phyloP scores from a whole-genome alignment of 1,140 invertebrate species.

The Meloidogyne exigua region DNA sequence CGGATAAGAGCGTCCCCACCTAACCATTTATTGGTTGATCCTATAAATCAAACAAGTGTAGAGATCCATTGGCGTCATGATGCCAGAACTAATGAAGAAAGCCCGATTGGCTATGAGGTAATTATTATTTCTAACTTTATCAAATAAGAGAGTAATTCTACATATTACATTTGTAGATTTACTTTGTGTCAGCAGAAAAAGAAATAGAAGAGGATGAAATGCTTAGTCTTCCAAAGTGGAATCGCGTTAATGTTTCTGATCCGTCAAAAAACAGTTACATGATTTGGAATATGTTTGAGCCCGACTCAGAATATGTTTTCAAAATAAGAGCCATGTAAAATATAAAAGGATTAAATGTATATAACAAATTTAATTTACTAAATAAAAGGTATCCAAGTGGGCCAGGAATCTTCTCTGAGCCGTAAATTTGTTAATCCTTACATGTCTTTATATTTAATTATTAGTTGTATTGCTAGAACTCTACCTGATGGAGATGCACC shows the following conservation, averaged over 20 bases:
- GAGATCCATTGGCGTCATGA: conserved; percentile 57
- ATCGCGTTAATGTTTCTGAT: conserved; percentile 49
- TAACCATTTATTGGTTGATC: conserved; percentile 55
- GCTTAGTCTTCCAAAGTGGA: conserved; percentile 53
- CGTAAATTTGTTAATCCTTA: conserved; percentile 17
- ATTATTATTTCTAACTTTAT: neutral
- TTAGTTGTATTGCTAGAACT: conserved; percentile 61
- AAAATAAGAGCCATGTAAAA: conserved; percentile 57
- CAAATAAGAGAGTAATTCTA: too few species aligned
- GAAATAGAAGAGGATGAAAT: conserved; percentile 60
- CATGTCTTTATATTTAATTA: neutral
- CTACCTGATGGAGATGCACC: conserved; percentile 61
- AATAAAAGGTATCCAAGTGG: conserved; percentile 55
- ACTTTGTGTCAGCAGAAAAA: conserved; percentile 58
- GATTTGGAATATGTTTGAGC: conserved; percentile 51
- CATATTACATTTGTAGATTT: conserved; percentile 30
- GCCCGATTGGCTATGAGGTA: conserved; percentile 58
- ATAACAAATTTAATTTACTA: neutral
- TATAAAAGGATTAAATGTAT: neutral
- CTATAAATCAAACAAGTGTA: conserved; percentile 56
- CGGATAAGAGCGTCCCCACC: conserved; percentile 59
- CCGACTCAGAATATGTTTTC: conserved; percentile 63
- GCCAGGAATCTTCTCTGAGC: conserved; percentile 62
- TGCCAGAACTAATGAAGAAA: conserved; percentile 39
- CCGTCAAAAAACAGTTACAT: conserved; percentile 37